Conservation (phyloP, 2,888 invertebrate species). For the Rhagonycha fulva region DNA sequence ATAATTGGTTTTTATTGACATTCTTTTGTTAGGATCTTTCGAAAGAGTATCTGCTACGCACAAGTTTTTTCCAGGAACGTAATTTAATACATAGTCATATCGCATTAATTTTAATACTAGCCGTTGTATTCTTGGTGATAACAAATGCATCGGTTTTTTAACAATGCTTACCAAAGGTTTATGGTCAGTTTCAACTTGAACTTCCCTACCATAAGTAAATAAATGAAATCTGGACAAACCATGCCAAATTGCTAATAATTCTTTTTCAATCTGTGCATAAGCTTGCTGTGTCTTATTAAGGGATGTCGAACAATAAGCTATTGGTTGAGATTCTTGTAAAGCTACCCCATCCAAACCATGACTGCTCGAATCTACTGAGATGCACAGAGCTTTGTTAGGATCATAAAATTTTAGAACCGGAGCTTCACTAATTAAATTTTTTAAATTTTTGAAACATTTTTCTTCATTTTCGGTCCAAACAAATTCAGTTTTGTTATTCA, state of each 20-base stretch:
- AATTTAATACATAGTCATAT: neutral
- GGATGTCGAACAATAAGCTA: constrained; percentile 12
- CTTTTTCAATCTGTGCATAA: constrained; percentile 18
- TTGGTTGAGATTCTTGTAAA: constrained; percentile 17
- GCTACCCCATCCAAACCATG: constrained; percentile 18
- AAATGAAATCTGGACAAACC: neutral
- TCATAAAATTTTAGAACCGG: constrained; percentile 19
- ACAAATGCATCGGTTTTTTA: neutral
- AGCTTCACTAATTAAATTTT: constrained; percentile 3
- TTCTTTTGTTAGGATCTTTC: neutral
- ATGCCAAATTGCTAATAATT: neutral
- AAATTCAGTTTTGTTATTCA: constrained; percentile 21
- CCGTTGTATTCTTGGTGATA: neutral
- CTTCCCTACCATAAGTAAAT: neutral
- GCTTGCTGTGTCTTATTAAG: constrained; percentile 14
- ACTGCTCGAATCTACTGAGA: constrained; percentile 21
- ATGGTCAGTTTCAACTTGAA: neutral
- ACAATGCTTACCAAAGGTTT: neutral
- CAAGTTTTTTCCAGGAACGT: neutral
- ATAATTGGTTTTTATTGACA: neutral
- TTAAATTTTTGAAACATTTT: constrained; percentile 10
- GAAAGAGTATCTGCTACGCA: neutral
- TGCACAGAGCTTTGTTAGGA: neutral
- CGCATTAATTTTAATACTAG: neutral
- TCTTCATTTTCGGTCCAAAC: constrained; percentile 3